phyloP scores from a whole-genome alignment of 1,140 invertebrate genomes.

The Formica selysi region DNA sequence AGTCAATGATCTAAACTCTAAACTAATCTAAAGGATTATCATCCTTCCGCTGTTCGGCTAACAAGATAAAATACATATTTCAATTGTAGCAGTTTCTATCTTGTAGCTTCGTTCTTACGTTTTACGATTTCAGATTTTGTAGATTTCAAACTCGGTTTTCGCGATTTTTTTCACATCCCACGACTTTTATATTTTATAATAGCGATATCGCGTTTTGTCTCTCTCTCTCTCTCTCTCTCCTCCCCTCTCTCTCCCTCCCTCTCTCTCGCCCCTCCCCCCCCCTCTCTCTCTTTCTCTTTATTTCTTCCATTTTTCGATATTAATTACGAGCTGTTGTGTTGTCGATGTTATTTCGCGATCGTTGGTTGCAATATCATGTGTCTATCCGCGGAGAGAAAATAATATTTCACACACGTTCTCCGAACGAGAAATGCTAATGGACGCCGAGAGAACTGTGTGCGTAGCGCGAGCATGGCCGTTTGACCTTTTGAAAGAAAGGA shows the following conservation, averaged over 20 bases:
- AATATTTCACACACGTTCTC: constrained; percentile 41
- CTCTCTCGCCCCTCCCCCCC: not conserved
- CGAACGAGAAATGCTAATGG: constrained; percentile 69
- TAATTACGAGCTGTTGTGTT: not conserved
- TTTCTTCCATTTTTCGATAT: constrained; percentile 27
- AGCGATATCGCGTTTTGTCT: not conserved
- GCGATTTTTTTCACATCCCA: not conserved
- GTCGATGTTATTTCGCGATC: constrained; percentile 28
- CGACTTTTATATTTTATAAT: not conserved
- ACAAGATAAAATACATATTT: not conserved
- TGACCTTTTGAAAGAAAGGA: constrained; percentile 79
- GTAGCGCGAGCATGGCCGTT: constrained; percentile 65
- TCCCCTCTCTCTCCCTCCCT: no score
- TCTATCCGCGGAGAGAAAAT: constrained; percentile 25
- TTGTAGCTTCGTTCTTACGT: not conserved
- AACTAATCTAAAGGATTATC: not conserved
- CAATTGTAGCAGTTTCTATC: not conserved
- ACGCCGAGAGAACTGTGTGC: constrained; percentile 49
- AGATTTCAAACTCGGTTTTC: not conserved
- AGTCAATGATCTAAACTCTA: no score
- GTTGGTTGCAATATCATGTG: constrained; percentile 31
- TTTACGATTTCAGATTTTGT: not conserved
- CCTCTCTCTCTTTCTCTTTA: not conserved
- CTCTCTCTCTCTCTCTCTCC: not conserved
- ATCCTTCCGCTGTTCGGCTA: not conserved